These are phyloP conservation scores for Teleopsis dalmanni DNA, from an alignment of 1,140 invertebrate genomes.

Conservation along the genomic window DNA sequence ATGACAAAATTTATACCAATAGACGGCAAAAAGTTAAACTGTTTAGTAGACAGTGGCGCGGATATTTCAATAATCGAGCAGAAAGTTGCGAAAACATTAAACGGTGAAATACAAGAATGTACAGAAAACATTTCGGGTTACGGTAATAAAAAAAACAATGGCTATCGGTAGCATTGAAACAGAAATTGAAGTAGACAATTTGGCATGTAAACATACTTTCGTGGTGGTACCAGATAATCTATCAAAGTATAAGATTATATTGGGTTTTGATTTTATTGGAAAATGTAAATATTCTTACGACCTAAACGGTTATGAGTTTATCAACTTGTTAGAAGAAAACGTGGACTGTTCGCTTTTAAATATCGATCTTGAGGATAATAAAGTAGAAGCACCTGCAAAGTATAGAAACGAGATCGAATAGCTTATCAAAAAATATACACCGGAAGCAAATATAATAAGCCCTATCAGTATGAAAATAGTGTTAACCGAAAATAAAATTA, in stretches of 20 bases:
- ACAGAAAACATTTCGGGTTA: neutral
- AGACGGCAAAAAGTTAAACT: too few species aligned
- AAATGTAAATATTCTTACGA: neutral
- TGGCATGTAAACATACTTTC: neutral
- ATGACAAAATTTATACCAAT: too few species aligned
- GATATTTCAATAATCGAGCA: conserved; percentile 1
- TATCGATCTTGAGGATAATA: too few species aligned
- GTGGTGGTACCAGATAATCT: conserved; percentile 2
- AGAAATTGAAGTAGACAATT: neutral
- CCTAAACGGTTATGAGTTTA: neutral
- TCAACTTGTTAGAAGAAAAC: neutral
- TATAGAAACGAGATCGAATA: too few species aligned
- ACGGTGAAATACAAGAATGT: neutral
- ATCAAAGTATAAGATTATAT: neutral
- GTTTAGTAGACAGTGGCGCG: neutral
- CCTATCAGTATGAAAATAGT: too few species aligned
- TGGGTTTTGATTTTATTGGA: conserved; percentile 3
- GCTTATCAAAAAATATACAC: too few species aligned
- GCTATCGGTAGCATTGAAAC: neutral
- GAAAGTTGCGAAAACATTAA: neutral
- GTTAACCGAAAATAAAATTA: too few species aligned
- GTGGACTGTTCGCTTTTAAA: too few species aligned
- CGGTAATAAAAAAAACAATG: neutral
- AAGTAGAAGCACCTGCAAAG: too few species aligned
- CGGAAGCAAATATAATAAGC: too few species aligned